Base-by-base conservation (phyloP, 2,888 invertebrate species). In the Sesia bembeciformis region DNA sequence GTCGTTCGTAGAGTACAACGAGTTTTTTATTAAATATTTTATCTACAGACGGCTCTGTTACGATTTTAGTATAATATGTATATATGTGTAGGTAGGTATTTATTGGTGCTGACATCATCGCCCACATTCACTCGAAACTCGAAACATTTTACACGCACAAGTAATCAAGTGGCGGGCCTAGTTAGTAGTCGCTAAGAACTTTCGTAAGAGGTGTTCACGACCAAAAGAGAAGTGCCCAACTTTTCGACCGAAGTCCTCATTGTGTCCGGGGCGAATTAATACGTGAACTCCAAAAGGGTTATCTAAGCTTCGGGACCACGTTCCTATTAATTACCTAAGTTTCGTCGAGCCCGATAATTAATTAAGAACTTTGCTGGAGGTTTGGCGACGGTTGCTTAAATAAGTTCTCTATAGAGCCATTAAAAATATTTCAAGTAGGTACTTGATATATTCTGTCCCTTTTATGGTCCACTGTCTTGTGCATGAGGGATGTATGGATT, bases 281-380 rank as follows among this genome's bases (percentile, higher is more conserved):
- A 81, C 80, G 74, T 80, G 78, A 84, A 84, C 74, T 84, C 81
- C 66, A 61, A 78, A 81, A 84, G 83, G 84, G 79, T 84, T 82
- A 80, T 78, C 82, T 79, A 80, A 84, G 82, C 83, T 83, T 80
- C 59, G 72, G 75, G 72, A 79, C 79, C 78, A 74, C 78, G 80
- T 80, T 82, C 77, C 81, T 84, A 85, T 83, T 85, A 84, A 85
- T 86, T 86, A 84, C 76, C 68, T 65, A 78, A 85, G 75, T 87
- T 85, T 62, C 62, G 58, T 62, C 62, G 58, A 66, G 74, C 74
- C 78, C 81, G 76, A 81, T 83, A 83, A 83, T 84, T 84, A 83
- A 84, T 84, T 81, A 81, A 70, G 71, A 76, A 73, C 66, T 73
- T 65, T 57, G 67, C 71, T 58, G 57, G 59, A 49, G 53, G 57